Conservation (phyloP, 2,888 invertebrate species). For the Megastigmus dorsalis region DNA sequence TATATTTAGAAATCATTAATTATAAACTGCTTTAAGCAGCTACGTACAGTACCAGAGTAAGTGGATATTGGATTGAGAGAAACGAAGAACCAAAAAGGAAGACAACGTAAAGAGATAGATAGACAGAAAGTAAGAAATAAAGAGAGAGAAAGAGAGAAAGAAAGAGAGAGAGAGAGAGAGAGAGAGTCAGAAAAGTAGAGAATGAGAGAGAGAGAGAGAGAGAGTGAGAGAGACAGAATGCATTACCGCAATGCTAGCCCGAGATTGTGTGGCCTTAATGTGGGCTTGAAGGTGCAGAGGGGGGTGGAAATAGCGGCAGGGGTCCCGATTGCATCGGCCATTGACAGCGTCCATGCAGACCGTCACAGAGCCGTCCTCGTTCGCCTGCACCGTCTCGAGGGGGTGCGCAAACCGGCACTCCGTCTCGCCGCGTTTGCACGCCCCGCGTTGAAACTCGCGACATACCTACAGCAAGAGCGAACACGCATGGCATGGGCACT, state of each 20-base stretch:
- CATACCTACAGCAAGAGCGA: conserved; percentile 87
- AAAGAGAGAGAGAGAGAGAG: conserved; percentile 54
- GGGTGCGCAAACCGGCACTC: conserved; percentile 99
- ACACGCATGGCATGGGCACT: conserved; percentile 75
- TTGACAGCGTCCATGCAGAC: conserved; percentile 99
- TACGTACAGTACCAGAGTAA: conserved; percentile 10
- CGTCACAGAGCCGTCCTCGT: conserved; percentile 98
- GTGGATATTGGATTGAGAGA: background rate
- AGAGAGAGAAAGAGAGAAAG: conserved; percentile 31
- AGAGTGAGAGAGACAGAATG: conserved; percentile 72
- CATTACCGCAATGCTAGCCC: conserved; percentile 78
- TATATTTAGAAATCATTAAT: no score
- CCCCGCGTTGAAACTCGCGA: conserved; percentile 99
- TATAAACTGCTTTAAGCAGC: no score
- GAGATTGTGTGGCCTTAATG: conserved; percentile 98
- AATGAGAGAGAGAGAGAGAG: conserved; percentile 62
- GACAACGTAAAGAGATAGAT: conserved; percentile 50
- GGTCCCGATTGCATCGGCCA: conserved; percentile 99
- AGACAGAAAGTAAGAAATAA: conserved; percentile 28
- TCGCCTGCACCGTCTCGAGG: conserved; percentile 96
- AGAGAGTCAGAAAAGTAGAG: conserved; percentile 58
- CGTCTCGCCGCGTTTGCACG: conserved; percentile 97
- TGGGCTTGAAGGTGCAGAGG: conserved; percentile 99
- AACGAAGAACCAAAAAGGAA: conserved; percentile 3
- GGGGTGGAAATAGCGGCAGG: conserved; percentile 99